A percentile compares a stretch with the other conserved stretches of the same genome.
Evolutionary conservation across 2,888 invertebrate genomes (phyloP).

Genomic region (Drosophila rubida): DNA sequence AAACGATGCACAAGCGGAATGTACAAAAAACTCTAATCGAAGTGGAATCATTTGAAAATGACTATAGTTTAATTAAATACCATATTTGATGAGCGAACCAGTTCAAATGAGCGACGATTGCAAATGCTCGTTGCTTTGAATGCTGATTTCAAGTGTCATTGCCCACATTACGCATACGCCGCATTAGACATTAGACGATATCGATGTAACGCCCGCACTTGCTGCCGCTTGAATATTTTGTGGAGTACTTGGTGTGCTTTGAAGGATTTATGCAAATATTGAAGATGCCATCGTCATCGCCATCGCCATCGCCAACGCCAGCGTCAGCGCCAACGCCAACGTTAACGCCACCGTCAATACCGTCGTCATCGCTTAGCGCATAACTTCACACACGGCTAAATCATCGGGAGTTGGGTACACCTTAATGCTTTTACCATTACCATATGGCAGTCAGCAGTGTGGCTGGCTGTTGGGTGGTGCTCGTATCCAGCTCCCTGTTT

Average conservation of each 20-base stretch:
- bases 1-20: background rate
- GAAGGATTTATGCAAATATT: conserved; percentile 79
- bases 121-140: conserved; percentile 13
- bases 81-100: background rate
- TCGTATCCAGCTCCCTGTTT: conserved; percentile 43
- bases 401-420: conserved; percentile 54
- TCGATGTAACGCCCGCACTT: conserved; percentile 38
- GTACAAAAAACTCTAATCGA: background rate
- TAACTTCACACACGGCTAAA: conserved; percentile 65
- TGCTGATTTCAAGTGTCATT: conserved; percentile 30
- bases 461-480: background rate
- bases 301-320: conserved; percentile 20
- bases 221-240: conserved; percentile 59
- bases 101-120: conserved; percentile 17
- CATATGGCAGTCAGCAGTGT: conserved; percentile 51
- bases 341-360: conserved; percentile 23
- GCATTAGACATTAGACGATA: conserved; percentile 60
- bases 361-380: conserved; percentile 70
- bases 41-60: background rate
- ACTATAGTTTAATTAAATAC: background rate
- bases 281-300: conserved; percentile 63
- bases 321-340: no score
- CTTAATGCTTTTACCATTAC: conserved; percentile 79
- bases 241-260: conserved; percentile 53
- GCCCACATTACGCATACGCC: conserved; percentile 57